A percentile compares a stretch with the other conserved stretches of the same genome.
These are phyloP conservation scores for Tiliacea aurago DNA, from an alignment of 2,888 invertebrate species.

Conservation along the genomic window DNA sequence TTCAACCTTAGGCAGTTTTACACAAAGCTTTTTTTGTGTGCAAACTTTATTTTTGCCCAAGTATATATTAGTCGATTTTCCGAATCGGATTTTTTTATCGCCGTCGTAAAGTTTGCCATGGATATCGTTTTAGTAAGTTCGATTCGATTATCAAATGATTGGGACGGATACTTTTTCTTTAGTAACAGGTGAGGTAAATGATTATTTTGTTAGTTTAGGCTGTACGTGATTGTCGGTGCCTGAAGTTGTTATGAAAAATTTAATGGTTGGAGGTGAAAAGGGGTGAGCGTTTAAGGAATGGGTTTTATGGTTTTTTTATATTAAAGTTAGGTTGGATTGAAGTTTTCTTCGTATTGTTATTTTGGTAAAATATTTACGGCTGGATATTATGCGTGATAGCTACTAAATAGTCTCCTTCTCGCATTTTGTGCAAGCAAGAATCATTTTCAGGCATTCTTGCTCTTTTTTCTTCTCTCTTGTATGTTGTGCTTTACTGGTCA, in stretches of 20 bases:
- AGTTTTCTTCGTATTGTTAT: neutral
- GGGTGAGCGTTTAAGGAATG: conserved; percentile 20
- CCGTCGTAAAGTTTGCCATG: conserved; percentile 80
- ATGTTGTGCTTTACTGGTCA: too few relatives aligned
- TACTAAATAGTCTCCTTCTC: too few relatives aligned
- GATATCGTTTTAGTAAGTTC: conserved; percentile 82
- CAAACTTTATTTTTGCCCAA: conserved; percentile 50
- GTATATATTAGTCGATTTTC: conserved; percentile 78
- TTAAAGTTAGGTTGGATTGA: neutral
- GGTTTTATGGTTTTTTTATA: conserved; percentile 24
- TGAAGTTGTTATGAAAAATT: conserved; percentile 54
- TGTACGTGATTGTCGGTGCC: conserved; percentile 55
- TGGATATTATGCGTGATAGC: neutral
- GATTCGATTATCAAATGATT: conserved; percentile 83
- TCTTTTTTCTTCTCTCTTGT: too few relatives aligned
- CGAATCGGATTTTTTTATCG: conserved; percentile 77
- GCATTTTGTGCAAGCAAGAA: too few relatives aligned
- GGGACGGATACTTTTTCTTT: conserved; percentile 68
- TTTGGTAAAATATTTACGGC: neutral
- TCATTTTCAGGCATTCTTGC: too few relatives aligned
- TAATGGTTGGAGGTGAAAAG: conserved; percentile 27
- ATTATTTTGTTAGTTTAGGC: conserved; percentile 70
- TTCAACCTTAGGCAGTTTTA: conserved; percentile 62
- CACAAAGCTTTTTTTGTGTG: conserved; percentile 32
- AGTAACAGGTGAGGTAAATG: conserved; percentile 66